A percentile compares a stretch with the other conserved stretches of the same genome.
These are phyloP conservation scores for Scaptodrosophila lebanonensis DNA, from an alignment of 1,140 invertebrate species.

Conservation along the genomic window DNA sequence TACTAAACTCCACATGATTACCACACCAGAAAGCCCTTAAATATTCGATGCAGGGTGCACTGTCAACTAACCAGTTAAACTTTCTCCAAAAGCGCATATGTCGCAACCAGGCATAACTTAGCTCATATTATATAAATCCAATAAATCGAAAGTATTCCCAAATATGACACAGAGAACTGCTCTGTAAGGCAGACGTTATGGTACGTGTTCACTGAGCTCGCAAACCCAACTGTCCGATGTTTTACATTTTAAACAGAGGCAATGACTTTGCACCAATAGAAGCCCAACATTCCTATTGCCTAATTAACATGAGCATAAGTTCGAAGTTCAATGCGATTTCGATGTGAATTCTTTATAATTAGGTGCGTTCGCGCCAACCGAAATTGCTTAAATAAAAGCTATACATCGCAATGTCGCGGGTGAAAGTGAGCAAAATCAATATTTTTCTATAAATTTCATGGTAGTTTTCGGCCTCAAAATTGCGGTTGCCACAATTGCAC, in stretches of 20 bases:
- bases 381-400: conserved; percentile 1
- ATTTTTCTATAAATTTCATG: conserved; percentile 36
- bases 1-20: too few relatives aligned
- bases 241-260: too few relatives aligned
- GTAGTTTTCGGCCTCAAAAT: too few relatives aligned
- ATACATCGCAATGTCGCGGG: too few relatives aligned
- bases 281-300: conserved; percentile 1
- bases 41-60: too few relatives aligned
- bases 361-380: conserved; percentile 9
- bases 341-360: neutral
- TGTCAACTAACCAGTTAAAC: too few relatives aligned
- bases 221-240: conserved; percentile 23
- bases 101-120: too few relatives aligned
- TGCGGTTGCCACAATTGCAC: neutral
- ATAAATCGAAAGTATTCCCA: too few relatives aligned
- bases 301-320: conserved; percentile 35
- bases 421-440: conserved; percentile 73
- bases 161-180: too few relatives aligned
- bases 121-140: conserved; percentile 34
- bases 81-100: too few relatives aligned
- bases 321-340: conserved; percentile 30
- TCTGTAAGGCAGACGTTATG: conserved; percentile 4
- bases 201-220: conserved; percentile 21
- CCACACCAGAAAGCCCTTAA: too few relatives aligned
- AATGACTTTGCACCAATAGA: too few relatives aligned